Conservation (phyloP, 2,797 vertebrate genomes). For the Muraenolepis orangiensis region DNA sequence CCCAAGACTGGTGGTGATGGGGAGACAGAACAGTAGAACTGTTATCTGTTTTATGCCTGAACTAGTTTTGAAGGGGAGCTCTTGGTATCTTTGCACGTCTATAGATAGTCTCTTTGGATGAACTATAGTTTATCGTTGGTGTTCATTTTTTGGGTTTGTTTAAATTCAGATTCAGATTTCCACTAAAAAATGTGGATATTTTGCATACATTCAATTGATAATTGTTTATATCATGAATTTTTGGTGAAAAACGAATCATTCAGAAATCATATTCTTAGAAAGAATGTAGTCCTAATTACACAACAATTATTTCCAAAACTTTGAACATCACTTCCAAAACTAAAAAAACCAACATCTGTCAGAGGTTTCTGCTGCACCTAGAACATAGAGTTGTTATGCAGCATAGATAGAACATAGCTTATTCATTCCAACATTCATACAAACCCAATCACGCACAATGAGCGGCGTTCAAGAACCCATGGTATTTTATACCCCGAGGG, state of each 20-base stretch:
- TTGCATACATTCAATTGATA: too few species aligned
- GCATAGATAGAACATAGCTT: neutral
- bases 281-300: neutral
- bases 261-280: too few species aligned
- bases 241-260: neutral
- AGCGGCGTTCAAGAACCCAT: neutral
- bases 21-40: neutral
- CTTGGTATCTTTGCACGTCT: neutral
- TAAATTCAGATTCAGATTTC: conserved; percentile 1
- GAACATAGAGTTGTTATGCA: neutral
- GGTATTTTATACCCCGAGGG: neutral
- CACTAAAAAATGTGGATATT: too few species aligned
- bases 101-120: neutral
- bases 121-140: neutral
- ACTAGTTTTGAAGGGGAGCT: neutral
- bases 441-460: neutral
- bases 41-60: neutral
- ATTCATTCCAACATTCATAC: neutral
- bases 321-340: neutral
- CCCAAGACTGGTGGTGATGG: neutral
- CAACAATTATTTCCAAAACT: too few species aligned
- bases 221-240: neutral
- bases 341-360: too few species aligned
- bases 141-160: conserved; percentile 18
- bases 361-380: too few species aligned